phyloP scores from a whole-genome alignment of 2,797 vertebrate species.

The Alauda arvensis region DNA sequence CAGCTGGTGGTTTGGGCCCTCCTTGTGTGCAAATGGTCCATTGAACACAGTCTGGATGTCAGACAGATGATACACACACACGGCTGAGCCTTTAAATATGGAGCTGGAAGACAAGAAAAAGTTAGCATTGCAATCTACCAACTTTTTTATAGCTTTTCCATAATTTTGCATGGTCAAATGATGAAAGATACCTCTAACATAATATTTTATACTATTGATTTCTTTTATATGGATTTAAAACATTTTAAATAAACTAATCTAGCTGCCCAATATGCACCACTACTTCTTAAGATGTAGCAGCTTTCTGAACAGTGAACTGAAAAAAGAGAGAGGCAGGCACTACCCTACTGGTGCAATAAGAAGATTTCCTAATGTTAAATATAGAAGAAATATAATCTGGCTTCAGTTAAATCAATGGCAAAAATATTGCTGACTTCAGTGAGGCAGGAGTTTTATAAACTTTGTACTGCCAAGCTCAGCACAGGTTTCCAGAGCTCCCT shows the following conservation, averaged over 20 bases:
- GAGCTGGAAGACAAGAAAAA: slow-evolving; percentile 76
- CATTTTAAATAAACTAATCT: neutral
- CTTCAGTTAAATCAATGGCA: neutral
- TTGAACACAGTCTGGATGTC: slow-evolving; percentile 97
- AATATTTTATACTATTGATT: neutral
- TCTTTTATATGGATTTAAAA: neutral
- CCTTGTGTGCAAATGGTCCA: slow-evolving; percentile 94
- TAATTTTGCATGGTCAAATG: neutral
- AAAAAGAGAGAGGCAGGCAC: neutral
- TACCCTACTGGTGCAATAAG: neutral
- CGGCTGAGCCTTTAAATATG: slow-evolving; percentile 95
- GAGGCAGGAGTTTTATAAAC: neutral
- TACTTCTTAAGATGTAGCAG: neutral
- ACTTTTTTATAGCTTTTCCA: neutral
- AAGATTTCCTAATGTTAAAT: neutral
- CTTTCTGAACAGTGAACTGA: neutral
- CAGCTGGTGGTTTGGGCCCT: slow-evolving; percentile 95
- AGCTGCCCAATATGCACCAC: neutral
- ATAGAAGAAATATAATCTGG: neutral
- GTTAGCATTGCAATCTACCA: neutral
- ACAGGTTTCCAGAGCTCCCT: neutral
- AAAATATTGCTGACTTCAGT: slow-evolving; percentile 36
- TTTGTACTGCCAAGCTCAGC: slow-evolving; percentile 8
- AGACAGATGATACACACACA: slow-evolving; percentile 94
- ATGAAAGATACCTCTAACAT: neutral